Base-by-base conservation (phyloP, 2,888 invertebrate genomes). In the Aquatica leii region DNA sequence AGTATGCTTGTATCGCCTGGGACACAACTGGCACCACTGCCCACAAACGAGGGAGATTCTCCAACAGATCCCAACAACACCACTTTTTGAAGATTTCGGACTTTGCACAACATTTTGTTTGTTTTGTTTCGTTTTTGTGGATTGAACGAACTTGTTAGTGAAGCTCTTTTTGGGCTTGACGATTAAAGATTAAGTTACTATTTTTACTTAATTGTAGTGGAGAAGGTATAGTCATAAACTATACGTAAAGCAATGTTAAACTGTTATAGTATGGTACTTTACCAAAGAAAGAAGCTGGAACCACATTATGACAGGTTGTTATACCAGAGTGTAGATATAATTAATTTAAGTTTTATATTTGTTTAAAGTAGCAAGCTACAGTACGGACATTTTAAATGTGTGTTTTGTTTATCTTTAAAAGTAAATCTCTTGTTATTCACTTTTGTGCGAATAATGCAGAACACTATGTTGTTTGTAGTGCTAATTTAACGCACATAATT, bases 1-100 rank as follows among this genome's bases (percentile, higher is more conserved):
- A 87, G 88, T 76, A 90, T 91, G 90, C 80, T 84, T 76, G 82
- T 84, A 61, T 84, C 85, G 58, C 84, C 84, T 12, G 82, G 81
- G 24, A 74, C 83, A 72, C 82, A 83, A 82, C 74, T 82, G 69
- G 83, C 80, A 61, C 81, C 82, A 37, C 73, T 83, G 67, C 82
- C 82, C 65, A 81, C 82, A 66, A 83, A 83, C 74, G 80, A 82
- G 62, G 83, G 83, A 60, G 82, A 83, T 76, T 82, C 81, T 37
- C 82, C 82, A 11, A 81, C 81, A 55, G 81, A 82, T 70, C 80
- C 80, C 54, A 79, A 78, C 74, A 81, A 82, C 74, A 80, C 81
- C 63, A 80, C 79, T 46, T 82, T 82, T 74, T 82, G 77, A 76
- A 65, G 55, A 74, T 53, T 54, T 37, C 37, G 48, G 41, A 50